Percentiles rank a stretch among this genome's conserved stretches.
Conservation (phyloP, 2,797 vertebrate genomes). For the Phalanger gymnotis region DNA sequence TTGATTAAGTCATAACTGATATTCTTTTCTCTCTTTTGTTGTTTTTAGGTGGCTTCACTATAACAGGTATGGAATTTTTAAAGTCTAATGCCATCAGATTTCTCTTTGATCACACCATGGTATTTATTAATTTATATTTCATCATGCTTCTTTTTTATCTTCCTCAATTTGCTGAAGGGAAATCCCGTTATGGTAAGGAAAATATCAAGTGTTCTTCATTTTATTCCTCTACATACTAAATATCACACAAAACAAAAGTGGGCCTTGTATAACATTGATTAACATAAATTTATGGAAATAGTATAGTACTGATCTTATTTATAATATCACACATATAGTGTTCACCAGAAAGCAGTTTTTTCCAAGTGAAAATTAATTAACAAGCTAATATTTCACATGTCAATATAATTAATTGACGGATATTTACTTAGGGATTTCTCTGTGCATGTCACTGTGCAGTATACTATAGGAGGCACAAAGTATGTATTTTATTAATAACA, state of each 20-base stretch:
- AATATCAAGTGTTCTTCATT: constrained; percentile 11
- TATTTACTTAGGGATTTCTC: background rate
- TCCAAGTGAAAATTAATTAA: background rate
- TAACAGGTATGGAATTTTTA: constrained; percentile 87
- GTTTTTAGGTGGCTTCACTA: constrained; percentile 88
- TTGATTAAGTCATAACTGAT: constrained; percentile 63
- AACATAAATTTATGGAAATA: constrained; percentile 62
- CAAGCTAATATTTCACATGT: constrained; percentile 19
- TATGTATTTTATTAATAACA: background rate
- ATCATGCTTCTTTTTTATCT: constrained; percentile 80
- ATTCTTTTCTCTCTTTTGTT: constrained; percentile 74
- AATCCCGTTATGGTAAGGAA: constrained; percentile 86
- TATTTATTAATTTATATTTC: constrained; percentile 12
- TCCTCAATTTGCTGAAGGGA: constrained; percentile 83
- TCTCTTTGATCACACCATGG: constrained; percentile 8
- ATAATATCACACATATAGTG: constrained; percentile 52
- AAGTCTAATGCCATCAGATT: constrained; percentile 51
- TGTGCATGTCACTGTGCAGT: too few species aligned
- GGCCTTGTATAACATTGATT: background rate
- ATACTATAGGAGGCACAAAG: background rate
- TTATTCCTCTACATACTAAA: constrained; percentile 19
- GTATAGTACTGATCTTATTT: constrained; percentile 66
- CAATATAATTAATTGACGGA: constrained; percentile 7
- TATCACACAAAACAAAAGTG: constrained; percentile 22
- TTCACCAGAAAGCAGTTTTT: constrained; percentile 16